A percentile compares a stretch with the other conserved stretches of the same genome.
These are phyloP conservation scores for Corythornis madagascariensis DNA, from an alignment of 2,113 vertebrate genomes.

Conservation along the genomic window DNA sequence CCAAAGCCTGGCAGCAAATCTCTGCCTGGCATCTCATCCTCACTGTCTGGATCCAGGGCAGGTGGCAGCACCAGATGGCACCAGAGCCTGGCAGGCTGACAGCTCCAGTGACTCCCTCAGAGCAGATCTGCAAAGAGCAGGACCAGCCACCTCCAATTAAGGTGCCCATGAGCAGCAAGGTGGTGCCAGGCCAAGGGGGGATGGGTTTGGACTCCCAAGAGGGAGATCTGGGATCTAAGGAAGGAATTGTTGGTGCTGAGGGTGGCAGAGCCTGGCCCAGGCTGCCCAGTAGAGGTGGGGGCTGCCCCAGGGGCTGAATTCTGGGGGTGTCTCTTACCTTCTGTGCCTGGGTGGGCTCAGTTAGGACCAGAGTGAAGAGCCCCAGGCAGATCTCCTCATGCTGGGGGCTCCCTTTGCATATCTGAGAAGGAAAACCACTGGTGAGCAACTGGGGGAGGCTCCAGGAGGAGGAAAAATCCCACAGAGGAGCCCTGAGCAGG, in stretches of 20 bases:
- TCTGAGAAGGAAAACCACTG: constrained; percentile 56
- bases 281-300: too few species aligned
- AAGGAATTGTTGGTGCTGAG: too few species aligned
- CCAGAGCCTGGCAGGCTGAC: not conserved
- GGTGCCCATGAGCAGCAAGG: not conserved
- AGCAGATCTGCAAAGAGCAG: not conserved
- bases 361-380: constrained; percentile 88
- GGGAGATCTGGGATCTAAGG: too few species aligned
- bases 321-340: constrained; percentile 77
- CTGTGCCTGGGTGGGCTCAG: constrained; percentile 87
- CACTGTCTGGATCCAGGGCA: not conserved
- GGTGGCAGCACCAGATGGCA: not conserved
- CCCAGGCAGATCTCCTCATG: constrained; percentile 96
- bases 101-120: not conserved
- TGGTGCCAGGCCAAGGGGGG: too few species aligned
- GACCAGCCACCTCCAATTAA: not conserved
- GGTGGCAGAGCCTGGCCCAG: too few species aligned
- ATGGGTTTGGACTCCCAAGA: too few species aligned
- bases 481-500: not conserved
- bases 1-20: not conserved
- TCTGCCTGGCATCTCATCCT: not conserved
- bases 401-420: constrained; percentile 93
- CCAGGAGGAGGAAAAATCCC: not conserved
- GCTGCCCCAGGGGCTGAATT: too few species aligned
- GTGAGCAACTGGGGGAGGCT: fast-evolving